Conservation (phyloP, 1,140 invertebrate genomes). For the silkworm (Bombyx mori) region DNA sequence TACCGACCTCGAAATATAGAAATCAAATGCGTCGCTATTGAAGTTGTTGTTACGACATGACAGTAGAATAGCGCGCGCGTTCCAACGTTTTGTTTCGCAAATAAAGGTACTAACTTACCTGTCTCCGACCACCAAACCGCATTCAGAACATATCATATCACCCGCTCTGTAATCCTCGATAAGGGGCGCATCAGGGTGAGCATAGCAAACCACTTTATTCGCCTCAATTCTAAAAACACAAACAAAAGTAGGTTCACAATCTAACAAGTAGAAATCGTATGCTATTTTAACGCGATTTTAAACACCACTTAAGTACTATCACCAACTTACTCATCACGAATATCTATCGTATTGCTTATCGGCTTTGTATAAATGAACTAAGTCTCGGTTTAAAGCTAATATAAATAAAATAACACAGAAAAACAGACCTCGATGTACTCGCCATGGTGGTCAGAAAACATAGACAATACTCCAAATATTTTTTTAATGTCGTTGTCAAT, state of each 20-base stretch:
- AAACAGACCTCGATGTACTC: conserved; percentile 71
- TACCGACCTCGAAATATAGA: conserved; percentile 19
- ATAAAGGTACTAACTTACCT: conserved; percentile 74
- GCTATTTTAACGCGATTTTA: conserved; percentile 10
- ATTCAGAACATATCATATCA: conserved; percentile 99
- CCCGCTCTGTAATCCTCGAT: conserved; percentile 99
- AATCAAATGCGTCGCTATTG: conserved; percentile 17
- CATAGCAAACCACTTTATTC: conserved; percentile 89
- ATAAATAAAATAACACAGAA: conserved; percentile 50
- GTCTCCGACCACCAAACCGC: conserved; percentile 98
- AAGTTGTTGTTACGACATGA: conserved; percentile 20
- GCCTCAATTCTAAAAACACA: conserved; percentile 75
- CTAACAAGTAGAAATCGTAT: conserved; percentile 32
- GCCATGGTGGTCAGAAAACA: conserved; percentile 62
- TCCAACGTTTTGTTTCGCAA: conserved; percentile 19
- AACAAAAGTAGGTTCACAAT: conserved; percentile 41
- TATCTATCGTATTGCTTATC: conserved; percentile 30
- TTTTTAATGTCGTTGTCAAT: too few species aligned
- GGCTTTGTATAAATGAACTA: conserved; percentile 20
- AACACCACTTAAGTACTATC: conserved; percentile 14
- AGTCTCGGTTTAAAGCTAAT: conserved; percentile 23
- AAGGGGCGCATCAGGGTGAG: conserved; percentile 95
- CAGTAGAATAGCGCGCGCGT: not conserved
- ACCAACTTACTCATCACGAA: conserved; percentile 40
- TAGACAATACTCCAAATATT: conserved; percentile 21